Percentiles rank a stretch among this genome's conserved stretches.
These are phyloP conservation scores for Aurelia aurita complex sp. Pacific DNA, from an alignment of 30 jellyfish, hydroid and myxozoan species.

Conservation along the genomic window DNA sequence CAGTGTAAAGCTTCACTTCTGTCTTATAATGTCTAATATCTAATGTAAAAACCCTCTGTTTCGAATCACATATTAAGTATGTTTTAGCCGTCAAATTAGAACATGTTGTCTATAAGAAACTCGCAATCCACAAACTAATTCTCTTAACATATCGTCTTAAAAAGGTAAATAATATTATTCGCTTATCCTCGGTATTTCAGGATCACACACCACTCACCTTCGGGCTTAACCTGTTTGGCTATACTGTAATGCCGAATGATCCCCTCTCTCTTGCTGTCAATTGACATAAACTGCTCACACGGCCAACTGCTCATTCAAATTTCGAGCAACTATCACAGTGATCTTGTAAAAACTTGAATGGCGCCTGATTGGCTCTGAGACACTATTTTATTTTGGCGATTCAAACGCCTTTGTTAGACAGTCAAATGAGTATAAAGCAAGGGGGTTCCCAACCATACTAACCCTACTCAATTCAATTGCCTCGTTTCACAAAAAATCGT, in stretches of 20 bases:
- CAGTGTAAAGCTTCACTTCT: too few relatives aligned
- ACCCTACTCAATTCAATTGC: neutral
- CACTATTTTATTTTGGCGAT: conserved; percentile 55
- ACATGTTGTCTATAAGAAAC: conserved; percentile 7
- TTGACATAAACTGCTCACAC: conserved; percentile 48
- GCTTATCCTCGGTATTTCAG: conserved; percentile 73
- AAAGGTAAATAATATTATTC: conserved; percentile 68
- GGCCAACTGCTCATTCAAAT: conserved; percentile 54
- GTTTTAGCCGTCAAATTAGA: neutral
- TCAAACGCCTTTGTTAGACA: conserved; percentile 40
- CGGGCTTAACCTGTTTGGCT: conserved; percentile 70
- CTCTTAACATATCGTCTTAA: conserved; percentile 74
- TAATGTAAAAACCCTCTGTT: too few relatives aligned
- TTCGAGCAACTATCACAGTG: conserved; percentile 66
- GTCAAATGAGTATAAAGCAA: neutral
- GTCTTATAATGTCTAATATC: too few relatives aligned
- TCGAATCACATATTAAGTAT: too few relatives aligned
- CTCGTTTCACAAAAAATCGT: neutral
- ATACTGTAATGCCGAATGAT: conserved; percentile 71
- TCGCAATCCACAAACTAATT: conserved; percentile 69
- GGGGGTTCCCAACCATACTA: conserved; percentile 12
- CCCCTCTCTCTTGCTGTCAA: conserved; percentile 50
- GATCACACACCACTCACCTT: conserved; percentile 86
- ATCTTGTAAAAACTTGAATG: conserved; percentile 70
- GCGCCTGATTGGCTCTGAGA: conserved; percentile 85